Base-by-base conservation (phyloP, 2,797 vertebrate species). In the Pseudochirops corinnae region DNA sequence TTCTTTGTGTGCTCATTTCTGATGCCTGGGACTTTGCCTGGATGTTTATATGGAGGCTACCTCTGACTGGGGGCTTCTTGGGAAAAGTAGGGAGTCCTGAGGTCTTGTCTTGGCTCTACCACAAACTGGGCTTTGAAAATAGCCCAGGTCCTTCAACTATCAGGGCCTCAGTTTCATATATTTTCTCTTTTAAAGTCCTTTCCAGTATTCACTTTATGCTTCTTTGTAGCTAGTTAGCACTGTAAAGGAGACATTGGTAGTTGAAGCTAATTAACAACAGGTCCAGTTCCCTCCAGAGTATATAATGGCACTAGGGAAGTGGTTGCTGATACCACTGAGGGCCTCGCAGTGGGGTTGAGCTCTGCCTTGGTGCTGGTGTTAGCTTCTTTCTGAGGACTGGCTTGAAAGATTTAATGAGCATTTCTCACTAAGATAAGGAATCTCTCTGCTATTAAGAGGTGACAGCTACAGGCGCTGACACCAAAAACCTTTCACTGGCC, bases 401-500 rank as follows among this genome's bases (percentile, higher is more conserved):
- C 55, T 91, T 18, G 0, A 0, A 96, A 93, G 55, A 91, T 97
- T 96, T 96, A 94, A 96, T 94, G 95, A 97, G 95, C 31, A 56
- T 87, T 92, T 91, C 93, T 98, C 96, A 21, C 93, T 91, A 62
- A 0, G 29, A 29, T 93, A 60, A 94, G 96, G 50, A 3, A 4
- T 50, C 87, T 96, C 46, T 95, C 95, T 62, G 74, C 91, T 96
- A n/a, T 0, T 0, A 58, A 92, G 90, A 90, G 46, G 16, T 90
- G 96, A 91, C 91, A 94, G 2, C n/a, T 91, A 97, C 96, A 97
- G 96, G 93, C 74, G 67, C 93, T 46, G 91, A 90, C 92, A 33
- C 92, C 31, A 91, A 5, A 0, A 94, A 50, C 60, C 93, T 10
- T 58, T 95, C 55, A 55, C 24, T 7, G 2, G 74, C 13, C 55